Evolutionary conservation across 2,113 vertebrate genomes (phyloP).

Genomic region (Burhinus bistriatus): DNA sequence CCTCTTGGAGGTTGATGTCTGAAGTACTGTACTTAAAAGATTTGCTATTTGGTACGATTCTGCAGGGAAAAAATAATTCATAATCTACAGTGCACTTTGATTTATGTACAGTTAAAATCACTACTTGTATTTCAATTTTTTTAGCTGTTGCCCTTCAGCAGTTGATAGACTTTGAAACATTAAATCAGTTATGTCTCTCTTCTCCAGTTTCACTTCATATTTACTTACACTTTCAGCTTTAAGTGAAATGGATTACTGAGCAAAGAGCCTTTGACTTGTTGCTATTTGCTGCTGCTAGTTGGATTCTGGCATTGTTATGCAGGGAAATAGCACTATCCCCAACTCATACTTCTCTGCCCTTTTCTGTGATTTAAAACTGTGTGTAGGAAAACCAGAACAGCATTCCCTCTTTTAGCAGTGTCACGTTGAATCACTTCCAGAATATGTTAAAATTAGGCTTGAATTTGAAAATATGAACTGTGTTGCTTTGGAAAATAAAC

Average conservation of each 20-base stretch:
- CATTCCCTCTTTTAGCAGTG: not conserved
- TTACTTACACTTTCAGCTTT: not conserved
- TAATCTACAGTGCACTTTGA: not conserved
- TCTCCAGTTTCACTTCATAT: not conserved
- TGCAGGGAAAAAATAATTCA: not conserved
- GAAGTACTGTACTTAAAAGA: not conserved
- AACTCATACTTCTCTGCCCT: not conserved
- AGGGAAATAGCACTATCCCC: not conserved
- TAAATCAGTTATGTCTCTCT: not conserved
- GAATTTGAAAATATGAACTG: not conserved
- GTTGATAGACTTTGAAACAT: not conserved
- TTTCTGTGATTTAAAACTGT: not conserved
- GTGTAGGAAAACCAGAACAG: not conserved
- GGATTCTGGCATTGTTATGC: not conserved
- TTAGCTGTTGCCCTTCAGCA: not conserved
- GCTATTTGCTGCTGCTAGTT: not conserved
- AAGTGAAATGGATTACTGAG: not conserved
- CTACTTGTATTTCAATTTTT: not conserved
- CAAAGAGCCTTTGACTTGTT: not conserved
- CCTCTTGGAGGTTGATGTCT: not conserved
- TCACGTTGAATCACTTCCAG: not conserved
- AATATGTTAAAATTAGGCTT: not conserved
- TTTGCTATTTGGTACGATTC: not conserved
- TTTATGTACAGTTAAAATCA: not conserved
- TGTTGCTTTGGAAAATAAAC: not conserved